Evolutionary conservation across 2,797 vertebrate genomes (phyloP).

Genomic region (Melanotaenia parkinsoni): DNA sequence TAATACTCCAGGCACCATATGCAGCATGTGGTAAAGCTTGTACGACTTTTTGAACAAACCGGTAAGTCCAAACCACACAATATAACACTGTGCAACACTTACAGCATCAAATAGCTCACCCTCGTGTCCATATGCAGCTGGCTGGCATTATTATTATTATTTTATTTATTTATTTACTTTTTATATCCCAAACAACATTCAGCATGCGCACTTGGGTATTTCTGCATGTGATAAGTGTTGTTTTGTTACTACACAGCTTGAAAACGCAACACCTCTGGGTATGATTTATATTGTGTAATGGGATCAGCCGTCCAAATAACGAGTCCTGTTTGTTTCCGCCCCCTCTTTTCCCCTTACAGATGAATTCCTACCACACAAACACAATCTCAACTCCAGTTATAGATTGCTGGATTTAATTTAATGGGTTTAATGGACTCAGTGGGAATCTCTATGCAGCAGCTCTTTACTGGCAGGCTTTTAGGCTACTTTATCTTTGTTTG

Average conservation of each 20-base stretch:
- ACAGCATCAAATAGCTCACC: slow-evolving; percentile 11
- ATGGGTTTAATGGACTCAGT: slow-evolving; percentile 2
- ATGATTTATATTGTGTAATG: slow-evolving; percentile 52
- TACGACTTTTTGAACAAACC: slow-evolving; percentile 62
- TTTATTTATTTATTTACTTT: background rate
- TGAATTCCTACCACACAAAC: slow-evolving; percentile 51
- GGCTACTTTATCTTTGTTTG: slow-evolving; percentile 68
- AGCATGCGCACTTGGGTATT: background rate
- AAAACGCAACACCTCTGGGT: slow-evolving; percentile 45
- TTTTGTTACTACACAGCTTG: slow-evolving; percentile 4
- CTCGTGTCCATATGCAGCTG: slow-evolving; percentile 13
- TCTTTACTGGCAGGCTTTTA: slow-evolving; percentile 5
- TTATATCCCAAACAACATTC: slow-evolving; percentile 16
- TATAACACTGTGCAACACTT: slow-evolving; percentile 24
- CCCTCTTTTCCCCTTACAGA: slow-evolving; percentile 3
- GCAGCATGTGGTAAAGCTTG: slow-evolving; percentile 66
- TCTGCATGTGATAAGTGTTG: slow-evolving; percentile 19
- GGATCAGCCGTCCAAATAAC: slow-evolving; percentile 35
- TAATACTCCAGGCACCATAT: slow-evolving; percentile 41
- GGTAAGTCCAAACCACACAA: slow-evolving; percentile 60
- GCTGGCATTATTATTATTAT: background rate
- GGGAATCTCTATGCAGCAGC: slow-evolving; percentile 21
- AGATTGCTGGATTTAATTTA: slow-evolving; percentile 31
- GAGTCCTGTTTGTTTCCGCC: slow-evolving; percentile 9
- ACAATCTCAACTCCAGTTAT: slow-evolving; percentile 32